Base-by-base conservation (phyloP, 2,797 vertebrate species). In the Perodicticus potto region DNA sequence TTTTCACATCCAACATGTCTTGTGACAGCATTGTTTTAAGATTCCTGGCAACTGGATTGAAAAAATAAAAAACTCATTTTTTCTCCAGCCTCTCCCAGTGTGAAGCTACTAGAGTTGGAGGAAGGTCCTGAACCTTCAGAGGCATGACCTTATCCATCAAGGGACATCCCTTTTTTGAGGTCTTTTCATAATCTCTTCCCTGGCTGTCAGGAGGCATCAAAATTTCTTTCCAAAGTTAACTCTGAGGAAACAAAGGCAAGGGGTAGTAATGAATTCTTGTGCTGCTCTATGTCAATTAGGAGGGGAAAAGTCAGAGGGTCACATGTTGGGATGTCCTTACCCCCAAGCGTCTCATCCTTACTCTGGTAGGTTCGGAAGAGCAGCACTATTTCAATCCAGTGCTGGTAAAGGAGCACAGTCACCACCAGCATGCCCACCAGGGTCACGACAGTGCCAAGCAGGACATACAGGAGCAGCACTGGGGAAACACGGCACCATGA, bases 301-400 rank as follows among this genome's bases (percentile, higher is more conserved):
- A 81, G 37, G 59, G 43, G 77, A 20, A 61, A 37, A 25, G 32
- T 13, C 40, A 43, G 73, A 49, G 59, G 78, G 23, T 2, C 0
- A 7, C 27, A 22, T 13, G 20, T 3, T 5, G n/a, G 40, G n/a
- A 34, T 5, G 25, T 1, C 92, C 98, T 99, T 98, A 99, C 99
- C 99, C 86, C 92, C 96, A 0, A 95, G 73, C 0, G 97, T 98
- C 96, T 99, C 97, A 0, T 95, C 98, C 94, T 96, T 97, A 89
- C 93, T 98, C 83, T 98, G 80, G 93, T 98, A 98, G 94, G 98
- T 98, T 96, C 98, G 98, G 98, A 98, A 99, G 59, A 99, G 97
- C 29, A 99, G 97, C 89, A 98, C 94, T 57, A 99, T 95, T 97
- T 99, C 99, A 90, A 99, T 97, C 99, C 99, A 98, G 97, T 99